These are phyloP conservation scores for Enteromius unitaeniatus DNA, from an alignment of 2,797 vertebrate genomes.

Conservation along the genomic window DNA sequence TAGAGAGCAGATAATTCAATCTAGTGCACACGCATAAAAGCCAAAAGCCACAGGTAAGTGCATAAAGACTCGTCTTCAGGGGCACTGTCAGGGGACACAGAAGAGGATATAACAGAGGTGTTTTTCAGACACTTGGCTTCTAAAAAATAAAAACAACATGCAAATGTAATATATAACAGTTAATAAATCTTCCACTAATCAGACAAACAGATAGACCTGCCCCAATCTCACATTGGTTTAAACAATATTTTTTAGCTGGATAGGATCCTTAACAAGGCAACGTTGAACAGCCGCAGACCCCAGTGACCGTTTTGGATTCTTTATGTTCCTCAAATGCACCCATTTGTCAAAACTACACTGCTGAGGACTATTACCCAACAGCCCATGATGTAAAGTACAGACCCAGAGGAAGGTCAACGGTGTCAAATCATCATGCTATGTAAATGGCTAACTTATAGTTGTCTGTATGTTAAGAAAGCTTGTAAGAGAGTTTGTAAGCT, in stretches of 20 bases:
- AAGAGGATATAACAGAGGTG: neutral
- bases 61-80: constrained; percentile 35
- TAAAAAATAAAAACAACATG: neutral
- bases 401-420: neutral
- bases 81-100: neutral
- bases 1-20: constrained; percentile 40
- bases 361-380: neutral
- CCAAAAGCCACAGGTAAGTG: constrained; percentile 15
- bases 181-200: neutral
- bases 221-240: neutral
- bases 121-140: neutral
- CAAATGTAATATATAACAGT: neutral
- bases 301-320: neutral
- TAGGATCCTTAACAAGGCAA: neutral
- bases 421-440: neutral
- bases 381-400: neutral
- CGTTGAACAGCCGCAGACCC: too few relatives aligned
- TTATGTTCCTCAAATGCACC: neutral
- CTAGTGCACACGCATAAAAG: constrained; percentile 33
- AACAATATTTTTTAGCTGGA: too few relatives aligned
- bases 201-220: neutral
- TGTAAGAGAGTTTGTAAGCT: neutral
- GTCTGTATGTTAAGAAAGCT: neutral
- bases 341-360: neutral
- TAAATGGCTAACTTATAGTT: neutral